Percentiles rank a stretch among this genome's conserved stretches.
phyloP scores from a whole-genome alignment of 1,140 invertebrate species.

The Drosophila malerkotliana region DNA sequence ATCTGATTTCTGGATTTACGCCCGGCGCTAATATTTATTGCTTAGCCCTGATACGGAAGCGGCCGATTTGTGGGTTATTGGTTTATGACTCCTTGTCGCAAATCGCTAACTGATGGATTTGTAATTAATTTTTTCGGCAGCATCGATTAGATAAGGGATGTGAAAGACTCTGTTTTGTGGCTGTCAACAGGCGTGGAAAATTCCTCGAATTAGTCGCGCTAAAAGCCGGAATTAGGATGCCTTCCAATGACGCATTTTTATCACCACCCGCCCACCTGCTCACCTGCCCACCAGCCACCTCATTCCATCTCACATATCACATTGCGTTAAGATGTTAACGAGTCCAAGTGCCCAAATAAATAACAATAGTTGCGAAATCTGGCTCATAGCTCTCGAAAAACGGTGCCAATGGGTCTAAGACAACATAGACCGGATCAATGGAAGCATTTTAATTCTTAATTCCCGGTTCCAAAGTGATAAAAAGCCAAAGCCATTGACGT shows the following conservation, averaged over 20 bases:
- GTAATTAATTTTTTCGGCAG: slow-evolving; percentile 54
- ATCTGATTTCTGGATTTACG: slow-evolving; percentile 16
- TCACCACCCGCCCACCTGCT: too few species aligned
- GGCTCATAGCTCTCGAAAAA: slow-evolving; percentile 17
- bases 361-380: slow-evolving; percentile 24
- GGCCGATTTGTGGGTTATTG: slow-evolving; percentile 29
- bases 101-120: slow-evolving; percentile 66
- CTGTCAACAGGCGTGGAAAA: slow-evolving; percentile 35
- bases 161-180: slow-evolving; percentile 9
- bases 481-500: slow-evolving; percentile 6
- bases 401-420: slow-evolving; percentile 14
- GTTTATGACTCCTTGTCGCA: slow-evolving; percentile 57
- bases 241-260: slow-evolving; percentile 15
- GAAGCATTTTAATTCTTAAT: not conserved
- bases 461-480: not conserved
- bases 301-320: not conserved
- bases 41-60: slow-evolving; percentile 38
- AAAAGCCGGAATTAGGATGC: slow-evolving; percentile 26
- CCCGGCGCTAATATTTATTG: slow-evolving; percentile 20
- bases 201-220: slow-evolving; percentile 35
- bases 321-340: slow-evolving; percentile 38
- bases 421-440: slow-evolving; percentile 14
- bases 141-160: slow-evolving; percentile 57
- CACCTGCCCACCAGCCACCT: slow-evolving; percentile 7
- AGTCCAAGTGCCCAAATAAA: not conserved